Conservation (phyloP, 2,888 invertebrate genomes). For the Lumbricus terrestris region DNA sequence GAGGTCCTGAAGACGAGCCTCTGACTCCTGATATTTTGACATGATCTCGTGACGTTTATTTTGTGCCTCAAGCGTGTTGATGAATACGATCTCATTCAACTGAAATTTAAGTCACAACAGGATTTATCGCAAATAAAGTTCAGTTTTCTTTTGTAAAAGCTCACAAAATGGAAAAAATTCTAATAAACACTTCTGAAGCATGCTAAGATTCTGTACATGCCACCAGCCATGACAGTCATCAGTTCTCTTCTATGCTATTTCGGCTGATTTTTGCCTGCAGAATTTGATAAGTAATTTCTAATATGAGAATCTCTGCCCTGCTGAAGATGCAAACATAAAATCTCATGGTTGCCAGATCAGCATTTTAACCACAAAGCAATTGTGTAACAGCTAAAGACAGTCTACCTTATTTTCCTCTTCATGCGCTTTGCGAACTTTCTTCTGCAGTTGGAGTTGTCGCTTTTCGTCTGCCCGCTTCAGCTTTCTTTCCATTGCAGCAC, state of each 20-base stretch:
- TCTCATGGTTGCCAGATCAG: not conserved
- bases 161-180: too few species aligned
- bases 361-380: not conserved
- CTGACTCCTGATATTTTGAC: conserved; percentile 65
- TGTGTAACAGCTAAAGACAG: not conserved
- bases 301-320: not conserved
- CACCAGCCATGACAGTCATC: not conserved
- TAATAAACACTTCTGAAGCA: too few species aligned
- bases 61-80: conserved; percentile 90
- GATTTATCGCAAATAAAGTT: not conserved
- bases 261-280: too few species aligned
- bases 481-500: conserved; percentile 60
- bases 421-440: conserved; percentile 87
- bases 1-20: conserved; percentile 66
- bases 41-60: conserved; percentile 88
- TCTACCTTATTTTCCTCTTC: conserved; percentile 93
- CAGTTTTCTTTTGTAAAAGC: too few species aligned
- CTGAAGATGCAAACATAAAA: not conserved
- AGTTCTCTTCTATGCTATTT: not conserved
- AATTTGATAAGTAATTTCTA: too few species aligned
- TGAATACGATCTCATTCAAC: conserved; percentile 93
- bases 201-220: too few species aligned
- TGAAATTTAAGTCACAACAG: conserved; percentile 42
- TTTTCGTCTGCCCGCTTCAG: conserved; percentile 82
- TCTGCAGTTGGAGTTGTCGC: conserved; percentile 69